Conservation (phyloP, 1,140 invertebrate species). For the Dendroctonus valens region DNA sequence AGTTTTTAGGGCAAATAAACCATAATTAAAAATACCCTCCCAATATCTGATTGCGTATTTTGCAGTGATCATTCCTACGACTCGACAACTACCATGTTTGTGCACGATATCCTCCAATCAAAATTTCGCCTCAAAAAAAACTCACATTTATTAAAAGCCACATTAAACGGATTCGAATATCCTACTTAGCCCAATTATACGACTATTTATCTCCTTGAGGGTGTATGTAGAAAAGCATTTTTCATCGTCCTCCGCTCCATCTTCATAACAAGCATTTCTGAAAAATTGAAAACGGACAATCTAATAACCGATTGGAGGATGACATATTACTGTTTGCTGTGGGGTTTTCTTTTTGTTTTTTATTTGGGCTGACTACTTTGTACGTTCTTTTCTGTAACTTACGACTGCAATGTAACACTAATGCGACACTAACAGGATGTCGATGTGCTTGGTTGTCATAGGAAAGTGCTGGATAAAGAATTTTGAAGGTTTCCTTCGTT, state of each 20-base stretch:
- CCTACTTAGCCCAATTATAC: too few species aligned
- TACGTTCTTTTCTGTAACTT: constrained; percentile 49
- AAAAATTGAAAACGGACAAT: too few species aligned
- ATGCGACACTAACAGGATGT: constrained; percentile 43
- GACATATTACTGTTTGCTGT: constrained; percentile 49
- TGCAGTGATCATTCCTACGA: constrained; percentile 15
- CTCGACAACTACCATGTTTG: constrained; percentile 29
- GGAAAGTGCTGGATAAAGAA: not conserved
- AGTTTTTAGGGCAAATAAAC: too few species aligned
- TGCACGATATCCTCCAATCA: constrained; percentile 40
- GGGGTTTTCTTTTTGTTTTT: constrained; percentile 48
- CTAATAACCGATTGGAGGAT: constrained; percentile 40
- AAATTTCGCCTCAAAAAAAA: not conserved
- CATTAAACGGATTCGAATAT: too few species aligned
- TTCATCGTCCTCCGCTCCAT: too few species aligned
- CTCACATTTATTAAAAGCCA: too few species aligned
- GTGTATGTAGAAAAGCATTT: too few species aligned
- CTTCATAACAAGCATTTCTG: too few species aligned
- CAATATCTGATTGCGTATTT: too few species aligned
- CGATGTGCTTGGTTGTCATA: constrained; percentile 46
- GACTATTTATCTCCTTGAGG: too few species aligned
- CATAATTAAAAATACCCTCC: too few species aligned
- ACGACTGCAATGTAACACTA: constrained; percentile 53
- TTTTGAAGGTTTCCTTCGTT: not conserved
- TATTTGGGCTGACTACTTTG: constrained; percentile 48